Conservation (phyloP, 2,888 invertebrate genomes). For the Oscheius sp. region DNA sequence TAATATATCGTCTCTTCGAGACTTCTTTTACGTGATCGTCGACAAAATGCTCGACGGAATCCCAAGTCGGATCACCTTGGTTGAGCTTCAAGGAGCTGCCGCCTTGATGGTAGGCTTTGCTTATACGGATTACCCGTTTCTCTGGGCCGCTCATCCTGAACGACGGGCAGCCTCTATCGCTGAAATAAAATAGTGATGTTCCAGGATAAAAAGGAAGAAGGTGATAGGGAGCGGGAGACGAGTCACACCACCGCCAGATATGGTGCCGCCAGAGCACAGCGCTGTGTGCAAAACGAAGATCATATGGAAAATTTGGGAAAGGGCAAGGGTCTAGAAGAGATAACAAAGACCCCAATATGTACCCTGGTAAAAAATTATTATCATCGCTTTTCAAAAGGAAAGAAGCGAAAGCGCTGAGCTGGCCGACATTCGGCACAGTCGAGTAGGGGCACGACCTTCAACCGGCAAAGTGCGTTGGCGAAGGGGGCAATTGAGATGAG, state of each 20-base stretch:
- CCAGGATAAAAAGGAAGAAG: neutral
- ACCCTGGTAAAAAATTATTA: neutral
- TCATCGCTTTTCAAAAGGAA: neutral
- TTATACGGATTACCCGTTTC: slow-evolving; percentile 8
- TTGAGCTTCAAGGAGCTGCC: slow-evolving; percentile 34
- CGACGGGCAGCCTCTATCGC: slow-evolving; percentile 30
- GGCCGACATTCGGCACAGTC: slow-evolving; percentile 15
- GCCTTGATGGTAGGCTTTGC: slow-evolving; percentile 24
- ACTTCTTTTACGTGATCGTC: slow-evolving; percentile 51
- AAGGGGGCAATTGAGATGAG: slow-evolving; percentile 36
- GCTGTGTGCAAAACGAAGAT: neutral
- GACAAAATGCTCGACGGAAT: slow-evolving; percentile 63
- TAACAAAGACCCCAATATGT: neutral
- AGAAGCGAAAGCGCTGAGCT: slow-evolving; percentile 24
- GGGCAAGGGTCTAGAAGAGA: neutral
- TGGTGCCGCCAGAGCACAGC: slow-evolving; percentile 8
- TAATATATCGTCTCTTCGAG: slow-evolving; percentile 61
- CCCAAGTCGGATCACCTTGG: slow-evolving; percentile 43
- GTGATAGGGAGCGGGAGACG: slow-evolving; percentile 5
- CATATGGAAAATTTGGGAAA: neutral
- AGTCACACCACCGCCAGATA: slow-evolving; percentile 34
- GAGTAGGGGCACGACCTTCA: slow-evolving; percentile 35
- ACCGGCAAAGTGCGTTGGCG: slow-evolving; percentile 38
- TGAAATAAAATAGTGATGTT: slow-evolving; percentile 29
- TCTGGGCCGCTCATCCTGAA: slow-evolving; percentile 24